Evolutionary conservation across 2,113 vertebrate genomes (phyloP).

Genomic region (Nerophis lumbriciformis): DNA sequence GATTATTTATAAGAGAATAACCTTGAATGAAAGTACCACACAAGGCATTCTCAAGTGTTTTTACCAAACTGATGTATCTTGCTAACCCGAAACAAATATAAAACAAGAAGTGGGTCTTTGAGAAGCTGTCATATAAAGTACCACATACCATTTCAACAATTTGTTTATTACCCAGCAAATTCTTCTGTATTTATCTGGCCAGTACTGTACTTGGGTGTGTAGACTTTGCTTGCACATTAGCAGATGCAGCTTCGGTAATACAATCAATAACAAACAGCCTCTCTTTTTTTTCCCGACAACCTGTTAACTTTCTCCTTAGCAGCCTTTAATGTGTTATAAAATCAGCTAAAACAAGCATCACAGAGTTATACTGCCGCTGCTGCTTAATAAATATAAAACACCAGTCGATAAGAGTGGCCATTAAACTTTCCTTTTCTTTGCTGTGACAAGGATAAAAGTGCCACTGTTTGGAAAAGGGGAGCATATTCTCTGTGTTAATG

Average conservation of each 20-base stretch:
- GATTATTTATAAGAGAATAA: too few relatives aligned
- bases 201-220: neutral
- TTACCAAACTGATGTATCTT: neutral
- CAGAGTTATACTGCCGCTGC: constrained; percentile 27
- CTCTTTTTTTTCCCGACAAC: neutral
- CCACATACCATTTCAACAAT: neutral
- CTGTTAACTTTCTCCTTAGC: neutral
- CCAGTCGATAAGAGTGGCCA: constrained; percentile 48
- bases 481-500: constrained; percentile 60
- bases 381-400: constrained; percentile 55
- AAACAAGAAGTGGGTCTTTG: neutral
- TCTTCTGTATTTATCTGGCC: neutral
- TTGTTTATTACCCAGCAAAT: neutral
- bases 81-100: neutral
- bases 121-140: neutral
- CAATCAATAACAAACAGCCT: neutral
- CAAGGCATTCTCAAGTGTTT: neutral
- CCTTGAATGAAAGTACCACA: too few relatives aligned
- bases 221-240: neutral
- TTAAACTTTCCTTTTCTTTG: constrained; percentile 59
- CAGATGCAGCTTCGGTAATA: neutral
- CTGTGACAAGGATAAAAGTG: constrained; percentile 62
- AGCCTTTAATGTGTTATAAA: constrained; percentile 3
- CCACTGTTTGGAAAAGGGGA: constrained; percentile 50
- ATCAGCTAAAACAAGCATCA: constrained; percentile 31